Percentiles rank a stretch among this genome's conserved stretches.
phyloP scores from a whole-genome alignment of 2,797 vertebrate genomes.

The Rhynchonycteris naso region DNA sequence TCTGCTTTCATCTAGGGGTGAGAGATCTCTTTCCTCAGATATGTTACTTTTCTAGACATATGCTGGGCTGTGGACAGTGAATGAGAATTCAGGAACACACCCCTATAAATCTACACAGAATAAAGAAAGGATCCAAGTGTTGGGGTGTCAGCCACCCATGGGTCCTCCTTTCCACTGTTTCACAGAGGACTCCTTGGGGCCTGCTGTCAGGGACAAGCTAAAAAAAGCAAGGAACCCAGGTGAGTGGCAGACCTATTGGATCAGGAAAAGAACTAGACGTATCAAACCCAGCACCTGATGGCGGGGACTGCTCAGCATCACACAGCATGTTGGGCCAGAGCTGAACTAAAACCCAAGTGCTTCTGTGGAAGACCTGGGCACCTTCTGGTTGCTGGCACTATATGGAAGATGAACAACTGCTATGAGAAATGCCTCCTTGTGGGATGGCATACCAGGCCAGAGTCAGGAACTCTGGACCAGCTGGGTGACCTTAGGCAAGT shows the following conservation, averaged over 20 bases:
- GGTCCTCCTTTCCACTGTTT: not conserved
- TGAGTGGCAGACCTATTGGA: not conserved
- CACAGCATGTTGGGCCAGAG: rapidly evolving
- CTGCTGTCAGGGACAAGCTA: not conserved
- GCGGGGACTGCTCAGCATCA: not conserved
- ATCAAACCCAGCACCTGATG: not conserved
- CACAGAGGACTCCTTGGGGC: not conserved
- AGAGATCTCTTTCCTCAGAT: constrained; percentile 57
- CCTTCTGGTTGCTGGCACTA: rapidly evolving
- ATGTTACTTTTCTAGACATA: constrained; percentile 62
- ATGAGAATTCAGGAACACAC: constrained; percentile 43
- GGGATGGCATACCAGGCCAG: not conserved
- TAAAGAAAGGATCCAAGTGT: not conserved
- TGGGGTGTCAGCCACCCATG: rapidly evolving
- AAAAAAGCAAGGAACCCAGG: not conserved
- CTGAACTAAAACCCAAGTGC: rapidly evolving
- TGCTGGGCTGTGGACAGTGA: constrained; percentile 47
- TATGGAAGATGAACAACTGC: rapidly evolving
- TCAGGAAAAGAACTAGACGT: not conserved
- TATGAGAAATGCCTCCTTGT: not conserved
- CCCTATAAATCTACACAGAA: constrained; percentile 56
- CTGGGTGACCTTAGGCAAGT: not conserved
- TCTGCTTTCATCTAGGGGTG: constrained; percentile 50
- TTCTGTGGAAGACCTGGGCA: not conserved
- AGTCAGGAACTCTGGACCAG: not conserved